Evolutionary conservation across 2,888 invertebrate species (phyloP).

Genomic region (Isoperla grammatica): DNA sequence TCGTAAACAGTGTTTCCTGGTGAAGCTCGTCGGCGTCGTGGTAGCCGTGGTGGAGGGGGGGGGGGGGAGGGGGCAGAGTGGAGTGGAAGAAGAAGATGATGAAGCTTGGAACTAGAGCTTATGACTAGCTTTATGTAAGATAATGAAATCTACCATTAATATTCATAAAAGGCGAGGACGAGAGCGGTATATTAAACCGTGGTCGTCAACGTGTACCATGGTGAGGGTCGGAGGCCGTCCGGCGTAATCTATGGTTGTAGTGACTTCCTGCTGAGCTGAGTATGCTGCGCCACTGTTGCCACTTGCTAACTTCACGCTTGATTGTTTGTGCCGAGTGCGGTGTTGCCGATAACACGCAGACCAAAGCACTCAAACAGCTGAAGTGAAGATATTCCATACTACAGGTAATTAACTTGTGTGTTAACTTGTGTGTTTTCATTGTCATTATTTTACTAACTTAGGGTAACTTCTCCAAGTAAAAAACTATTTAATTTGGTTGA

Average conservation of each 20-base stretch:
- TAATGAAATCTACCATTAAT: constrained; percentile 19
- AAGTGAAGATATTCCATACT: too few species aligned
- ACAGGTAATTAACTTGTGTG: too few species aligned
- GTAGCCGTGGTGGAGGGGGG: background rate
- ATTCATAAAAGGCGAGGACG: constrained; percentile 13
- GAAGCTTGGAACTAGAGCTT: constrained; percentile 18
- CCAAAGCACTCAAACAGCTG: too few species aligned
- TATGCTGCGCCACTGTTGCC: background rate
- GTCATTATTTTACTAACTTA: too few species aligned
- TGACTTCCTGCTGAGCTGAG: background rate
- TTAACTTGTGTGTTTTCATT: too few species aligned
- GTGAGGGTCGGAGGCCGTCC: background rate
- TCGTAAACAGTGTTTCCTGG: constrained; percentile 16
- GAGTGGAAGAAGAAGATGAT: constrained; percentile 17
- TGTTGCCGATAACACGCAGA: too few species aligned
- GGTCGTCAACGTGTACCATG: background rate
- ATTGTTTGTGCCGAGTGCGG: background rate
- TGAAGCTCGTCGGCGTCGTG: background rate
- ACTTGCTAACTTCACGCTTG: background rate
- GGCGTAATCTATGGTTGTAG: background rate
- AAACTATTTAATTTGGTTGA: too few species aligned
- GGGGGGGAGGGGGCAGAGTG: constrained; percentile 4
- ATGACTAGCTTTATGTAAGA: constrained; percentile 20
- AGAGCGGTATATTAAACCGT: constrained; percentile 12
- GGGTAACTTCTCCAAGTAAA: too few species aligned